phyloP scores from a whole-genome alignment of 2,797 vertebrate genomes.

The Malurus leucopterus region DNA sequence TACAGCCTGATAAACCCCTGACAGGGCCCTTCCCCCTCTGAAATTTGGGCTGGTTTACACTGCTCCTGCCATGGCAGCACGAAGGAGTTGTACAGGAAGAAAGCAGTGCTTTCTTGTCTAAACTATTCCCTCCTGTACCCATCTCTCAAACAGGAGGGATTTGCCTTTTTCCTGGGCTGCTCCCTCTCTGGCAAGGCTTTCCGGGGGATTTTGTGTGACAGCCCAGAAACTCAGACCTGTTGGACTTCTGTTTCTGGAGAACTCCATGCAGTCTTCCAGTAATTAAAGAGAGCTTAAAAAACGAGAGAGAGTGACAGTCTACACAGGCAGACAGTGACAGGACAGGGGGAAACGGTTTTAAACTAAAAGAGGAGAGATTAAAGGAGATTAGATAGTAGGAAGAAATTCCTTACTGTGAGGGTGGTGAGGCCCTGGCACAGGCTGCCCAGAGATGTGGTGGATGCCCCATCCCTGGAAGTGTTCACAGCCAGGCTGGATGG shows the following conservation, averaged over 20 bases:
- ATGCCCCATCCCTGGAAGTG: not conserved
- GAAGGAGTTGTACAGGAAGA: not conserved
- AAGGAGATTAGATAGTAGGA: not conserved
- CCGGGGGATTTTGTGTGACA: not conserved
- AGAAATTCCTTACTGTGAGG: not conserved
- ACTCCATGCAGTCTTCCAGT: not conserved
- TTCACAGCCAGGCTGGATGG: not conserved
- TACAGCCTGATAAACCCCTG: not conserved
- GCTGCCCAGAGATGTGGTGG: not conserved
- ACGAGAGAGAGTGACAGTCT: not conserved
- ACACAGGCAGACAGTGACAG: not conserved
- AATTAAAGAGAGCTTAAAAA: not conserved
- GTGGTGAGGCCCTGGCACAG: not conserved
- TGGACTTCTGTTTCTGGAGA: not conserved
- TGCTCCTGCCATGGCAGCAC: fast-evolving
- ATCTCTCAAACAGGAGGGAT: not conserved
- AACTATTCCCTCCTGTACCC: not conserved
- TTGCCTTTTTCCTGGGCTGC: not conserved
- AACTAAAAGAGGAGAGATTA: not conserved
- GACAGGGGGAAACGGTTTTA: not conserved
- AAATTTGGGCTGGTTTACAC: not conserved
- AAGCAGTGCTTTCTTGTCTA: not conserved
- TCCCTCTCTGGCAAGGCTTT: not conserved
- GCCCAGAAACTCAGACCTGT: not conserved
- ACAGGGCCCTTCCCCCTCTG: not conserved